These are phyloP conservation scores for Smithornis capensis DNA, from an alignment of 2,113 vertebrate species.

Conservation along the genomic window DNA sequence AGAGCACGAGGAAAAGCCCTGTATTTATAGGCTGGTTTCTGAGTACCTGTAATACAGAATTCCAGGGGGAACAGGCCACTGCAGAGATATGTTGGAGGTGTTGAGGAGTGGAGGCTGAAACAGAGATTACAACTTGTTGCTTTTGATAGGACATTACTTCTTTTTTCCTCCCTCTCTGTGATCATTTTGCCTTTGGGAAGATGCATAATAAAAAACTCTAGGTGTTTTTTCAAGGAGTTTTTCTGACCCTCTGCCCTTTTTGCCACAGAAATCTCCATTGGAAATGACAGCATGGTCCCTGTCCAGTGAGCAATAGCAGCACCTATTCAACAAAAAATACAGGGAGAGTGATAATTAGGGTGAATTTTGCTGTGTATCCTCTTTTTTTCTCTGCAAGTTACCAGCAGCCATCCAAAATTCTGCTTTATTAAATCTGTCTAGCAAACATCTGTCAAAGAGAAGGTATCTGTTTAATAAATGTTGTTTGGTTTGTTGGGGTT, in stretches of 20 bases:
- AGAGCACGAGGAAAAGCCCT: neutral
- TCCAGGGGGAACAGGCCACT: neutral
- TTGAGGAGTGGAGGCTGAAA: neutral
- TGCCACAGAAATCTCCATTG: neutral
- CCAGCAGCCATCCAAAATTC: slow-evolving; percentile 4
- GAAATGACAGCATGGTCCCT: neutral
- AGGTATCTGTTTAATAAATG: neutral
- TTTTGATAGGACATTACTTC: neutral
- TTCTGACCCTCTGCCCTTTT: neutral
- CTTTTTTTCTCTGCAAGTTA: neutral
- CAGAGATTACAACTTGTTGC: neutral
- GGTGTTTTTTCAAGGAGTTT: neutral
- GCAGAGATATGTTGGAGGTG: neutral
- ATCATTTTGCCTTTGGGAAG: neutral
- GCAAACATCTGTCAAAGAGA: neutral
- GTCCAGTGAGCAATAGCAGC: neutral
- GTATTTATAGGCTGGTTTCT: neutral
- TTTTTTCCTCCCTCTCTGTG: neutral
- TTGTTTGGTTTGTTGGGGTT: neutral
- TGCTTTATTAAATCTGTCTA: slow-evolving; percentile 49
- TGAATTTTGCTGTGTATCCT: neutral
- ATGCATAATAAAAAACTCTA: neutral
- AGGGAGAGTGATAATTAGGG: neutral
- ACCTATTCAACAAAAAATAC: neutral
- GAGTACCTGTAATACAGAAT: neutral